Percentiles rank a stretch among this genome's conserved stretches.
These are phyloP conservation scores for Trinorchestia longiramus DNA, from an alignment of 1,140 invertebrate genomes.

Conservation along the genomic window DNA sequence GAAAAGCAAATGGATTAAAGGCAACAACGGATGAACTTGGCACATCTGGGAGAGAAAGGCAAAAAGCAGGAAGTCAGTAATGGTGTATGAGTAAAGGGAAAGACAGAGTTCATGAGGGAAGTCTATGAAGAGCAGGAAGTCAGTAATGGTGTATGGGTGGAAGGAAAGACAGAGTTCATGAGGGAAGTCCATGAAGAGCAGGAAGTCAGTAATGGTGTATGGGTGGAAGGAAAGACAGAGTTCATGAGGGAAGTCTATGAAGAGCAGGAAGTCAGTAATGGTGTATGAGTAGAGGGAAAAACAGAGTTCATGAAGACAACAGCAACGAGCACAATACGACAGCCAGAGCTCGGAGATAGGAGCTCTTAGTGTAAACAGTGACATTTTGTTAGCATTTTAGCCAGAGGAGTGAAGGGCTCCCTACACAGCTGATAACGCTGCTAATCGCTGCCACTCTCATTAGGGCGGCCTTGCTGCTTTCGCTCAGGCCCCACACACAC, in stretches of 20 bases:
- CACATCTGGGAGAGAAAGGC: not conserved
- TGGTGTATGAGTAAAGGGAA: not conserved
- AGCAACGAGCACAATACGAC: not conserved
- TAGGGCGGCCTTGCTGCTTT: not conserved
- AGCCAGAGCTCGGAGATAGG: slow-evolving; percentile 9
- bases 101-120: not conserved
- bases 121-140: too few species aligned
- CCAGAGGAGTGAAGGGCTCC: not conserved
- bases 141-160: not conserved
- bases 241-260: too few species aligned
- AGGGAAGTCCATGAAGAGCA: too few species aligned
- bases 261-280: too few species aligned
- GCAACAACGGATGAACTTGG: not conserved
- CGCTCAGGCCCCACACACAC: not conserved
- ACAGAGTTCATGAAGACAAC: not conserved
- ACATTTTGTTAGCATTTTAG: slow-evolving; percentile 51
- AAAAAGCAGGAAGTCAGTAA: not conserved
- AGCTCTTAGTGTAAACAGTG: slow-evolving; percentile 17
- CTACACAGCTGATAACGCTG: slow-evolving; percentile 22
- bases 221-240: not conserved
- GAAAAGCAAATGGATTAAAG: not conserved
- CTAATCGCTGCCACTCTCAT: slow-evolving; percentile 34
- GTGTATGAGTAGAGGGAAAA: not conserved
- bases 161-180: not conserved
- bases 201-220: not conserved